A percentile compares a stretch with the other conserved stretches of the same genome.
Evolutionary conservation across 2,113 vertebrate species (phyloP).

Genomic region (Oreamnos americanus): DNA sequence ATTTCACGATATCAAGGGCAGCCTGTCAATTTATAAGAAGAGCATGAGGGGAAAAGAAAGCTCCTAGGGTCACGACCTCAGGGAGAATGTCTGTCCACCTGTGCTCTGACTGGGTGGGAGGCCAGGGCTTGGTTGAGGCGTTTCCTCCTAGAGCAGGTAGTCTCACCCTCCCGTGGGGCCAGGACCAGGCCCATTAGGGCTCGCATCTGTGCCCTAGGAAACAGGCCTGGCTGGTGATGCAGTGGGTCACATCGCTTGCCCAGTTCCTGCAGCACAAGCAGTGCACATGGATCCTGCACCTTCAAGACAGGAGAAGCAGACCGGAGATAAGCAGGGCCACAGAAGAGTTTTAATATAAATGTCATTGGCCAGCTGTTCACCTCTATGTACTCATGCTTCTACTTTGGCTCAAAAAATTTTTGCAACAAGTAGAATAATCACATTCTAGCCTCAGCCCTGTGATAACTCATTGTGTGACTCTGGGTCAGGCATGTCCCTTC

Average conservation of each 20-base stretch:
- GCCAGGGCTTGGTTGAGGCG: neutral
- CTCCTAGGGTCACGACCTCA: neutral
- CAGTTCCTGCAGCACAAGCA: neutral
- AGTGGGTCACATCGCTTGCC: neutral
- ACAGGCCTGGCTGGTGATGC: neutral
- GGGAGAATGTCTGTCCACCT: no score
- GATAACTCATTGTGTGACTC: neutral
- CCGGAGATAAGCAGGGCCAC: neutral
- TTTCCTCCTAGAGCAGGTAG: neutral
- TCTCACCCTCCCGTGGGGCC: fast-evolving
- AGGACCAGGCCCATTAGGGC: neutral
- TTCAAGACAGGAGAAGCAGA: neutral
- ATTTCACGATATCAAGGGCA: neutral
- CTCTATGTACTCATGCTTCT: neutral
- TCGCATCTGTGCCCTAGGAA: neutral
- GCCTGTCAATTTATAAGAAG: neutral
- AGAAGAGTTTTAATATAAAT: neutral
- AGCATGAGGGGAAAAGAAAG: neutral
- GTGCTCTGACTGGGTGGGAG: neutral
- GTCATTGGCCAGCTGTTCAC: neutral
- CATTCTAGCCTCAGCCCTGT: neutral
- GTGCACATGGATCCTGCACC: neutral
- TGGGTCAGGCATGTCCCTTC: neutral
- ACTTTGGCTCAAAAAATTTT: neutral
- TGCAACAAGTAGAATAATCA: neutral